A percentile compares a stretch with the other conserved stretches of the same genome.
Evolutionary conservation across 2,797 vertebrate genomes (phyloP).

Genomic region (Chromis chromis): DNA sequence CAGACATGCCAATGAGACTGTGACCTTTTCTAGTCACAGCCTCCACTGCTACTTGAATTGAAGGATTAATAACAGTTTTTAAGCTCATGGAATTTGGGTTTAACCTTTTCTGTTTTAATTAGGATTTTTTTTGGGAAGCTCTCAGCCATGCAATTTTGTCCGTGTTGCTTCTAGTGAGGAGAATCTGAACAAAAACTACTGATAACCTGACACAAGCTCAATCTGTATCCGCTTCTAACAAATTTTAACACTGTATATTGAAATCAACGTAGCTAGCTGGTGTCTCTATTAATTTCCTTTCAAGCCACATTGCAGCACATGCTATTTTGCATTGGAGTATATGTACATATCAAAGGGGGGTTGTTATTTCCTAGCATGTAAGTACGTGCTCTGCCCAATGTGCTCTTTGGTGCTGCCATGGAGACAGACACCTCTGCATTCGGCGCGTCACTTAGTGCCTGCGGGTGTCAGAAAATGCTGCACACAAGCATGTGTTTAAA

Average conservation of each 20-base stretch:
- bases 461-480: slow-evolving; percentile 69
- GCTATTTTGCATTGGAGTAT: slow-evolving; percentile 43
- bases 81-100: slow-evolving; percentile 28
- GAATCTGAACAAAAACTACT: background rate
- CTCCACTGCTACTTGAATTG: slow-evolving; percentile 28
- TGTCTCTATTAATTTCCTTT: slow-evolving; percentile 20
- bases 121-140: background rate
- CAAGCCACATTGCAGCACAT: slow-evolving; percentile 17
- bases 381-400: slow-evolving; percentile 41
- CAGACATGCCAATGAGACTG: slow-evolving; percentile 53
- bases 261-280: background rate
- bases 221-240: background rate
- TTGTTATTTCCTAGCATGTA: slow-evolving; percentile 49
- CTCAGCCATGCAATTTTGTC: background rate
- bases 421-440: slow-evolving; percentile 75
- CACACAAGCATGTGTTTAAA: slow-evolving; percentile 71
- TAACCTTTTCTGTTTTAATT: slow-evolving; percentile 8
- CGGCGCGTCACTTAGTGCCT: slow-evolving; percentile 59
- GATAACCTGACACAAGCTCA: background rate
- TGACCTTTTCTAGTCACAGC: slow-evolving; percentile 49
- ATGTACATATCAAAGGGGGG: slow-evolving; percentile 50
- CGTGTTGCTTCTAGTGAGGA: background rate
- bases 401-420: slow-evolving; percentile 65
- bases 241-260: background rate
- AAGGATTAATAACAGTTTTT: slow-evolving; percentile 47